Conservation (phyloP, 64 coral and sea anemone genomes). For the Cladopsammia gracilis region DNA sequence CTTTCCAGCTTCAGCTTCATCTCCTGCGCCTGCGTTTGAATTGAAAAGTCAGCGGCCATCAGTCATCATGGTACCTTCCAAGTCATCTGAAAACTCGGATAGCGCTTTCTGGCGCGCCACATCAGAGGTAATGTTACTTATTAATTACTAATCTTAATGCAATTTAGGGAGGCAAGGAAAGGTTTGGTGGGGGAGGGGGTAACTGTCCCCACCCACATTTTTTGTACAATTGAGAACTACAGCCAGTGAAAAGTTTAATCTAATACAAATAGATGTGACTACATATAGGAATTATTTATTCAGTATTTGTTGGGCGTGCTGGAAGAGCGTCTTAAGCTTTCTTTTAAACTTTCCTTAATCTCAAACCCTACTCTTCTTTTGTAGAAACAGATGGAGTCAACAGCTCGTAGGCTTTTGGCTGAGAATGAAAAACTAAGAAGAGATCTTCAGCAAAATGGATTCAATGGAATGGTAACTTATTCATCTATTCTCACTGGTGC, state of each 20-base stretch:
- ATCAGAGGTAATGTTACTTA: neutral
- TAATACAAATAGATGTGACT: no score
- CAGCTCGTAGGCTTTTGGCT: neutral
- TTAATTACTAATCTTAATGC: neutral
- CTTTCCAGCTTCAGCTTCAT: neutral
- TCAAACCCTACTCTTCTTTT: neutral
- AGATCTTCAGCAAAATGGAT: neutral
- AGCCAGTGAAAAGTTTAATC: no score
- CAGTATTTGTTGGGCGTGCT: no score
- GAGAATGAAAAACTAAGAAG: neutral
- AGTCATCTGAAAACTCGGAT: neutral
- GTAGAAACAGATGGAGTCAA: neutral
- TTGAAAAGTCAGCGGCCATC: constrained; percentile 29
- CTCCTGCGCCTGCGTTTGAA: neutral
- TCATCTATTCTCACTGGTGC: no score
- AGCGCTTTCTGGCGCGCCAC: neutral
- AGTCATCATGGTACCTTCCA: constrained; percentile 44
- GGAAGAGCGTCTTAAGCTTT: no score
- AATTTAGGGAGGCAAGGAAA: no score
- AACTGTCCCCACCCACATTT: no score
- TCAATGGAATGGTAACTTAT: neutral
- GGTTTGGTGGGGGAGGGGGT: no score
- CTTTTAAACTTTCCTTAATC: no score
- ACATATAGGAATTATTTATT: no score
- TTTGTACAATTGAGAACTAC: no score